phyloP scores from a whole-genome alignment of 2,113 vertebrate genomes.

The human (Homo sapiens) region GRCh38 chr11:80861001-80861500 shows the following conservation, averaged over 20 bases:
- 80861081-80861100: background rate
- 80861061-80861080: background rate
- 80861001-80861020: background rate
- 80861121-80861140: background rate
- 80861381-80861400: background rate
- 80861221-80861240: background rate
- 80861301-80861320: background rate
- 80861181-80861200: background rate
- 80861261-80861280: background rate
- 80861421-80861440: background rate
- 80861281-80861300: background rate
- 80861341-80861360: background rate
- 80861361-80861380: background rate
- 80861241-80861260: background rate
- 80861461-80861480: background rate
- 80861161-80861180: background rate
- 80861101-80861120: background rate
- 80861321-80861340: background rate
- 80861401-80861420: background rate
- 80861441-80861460: background rate
- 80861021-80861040: background rate
- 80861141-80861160: background rate
- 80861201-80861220: background rate
- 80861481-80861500: conserved; percentile 29
- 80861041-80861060: background rate